A percentile compares a stretch with the other conserved stretches of the same genome.
Conservation (phyloP, 2,797 vertebrate genomes). For the Allobates femoralis region DNA sequence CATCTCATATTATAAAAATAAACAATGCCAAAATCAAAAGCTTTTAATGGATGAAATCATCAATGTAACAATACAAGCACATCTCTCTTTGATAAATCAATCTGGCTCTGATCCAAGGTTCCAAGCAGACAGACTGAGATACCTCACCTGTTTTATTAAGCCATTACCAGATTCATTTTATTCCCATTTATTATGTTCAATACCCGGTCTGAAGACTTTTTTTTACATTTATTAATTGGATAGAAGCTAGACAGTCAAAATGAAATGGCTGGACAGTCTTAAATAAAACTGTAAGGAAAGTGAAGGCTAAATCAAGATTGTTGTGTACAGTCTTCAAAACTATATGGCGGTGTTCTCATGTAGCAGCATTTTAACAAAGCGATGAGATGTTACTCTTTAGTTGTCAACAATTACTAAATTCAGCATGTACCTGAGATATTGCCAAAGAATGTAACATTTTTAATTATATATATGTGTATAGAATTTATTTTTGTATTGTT, state of each 20-base stretch:
- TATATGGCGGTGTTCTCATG: not conserved
- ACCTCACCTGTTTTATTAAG: conserved; percentile 78
- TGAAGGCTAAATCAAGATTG: not conserved
- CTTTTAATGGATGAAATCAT: conserved; percentile 65
- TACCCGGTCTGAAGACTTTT: conserved; percentile 76
- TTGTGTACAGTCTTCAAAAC: not conserved
- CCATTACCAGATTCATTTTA: conserved; percentile 81
- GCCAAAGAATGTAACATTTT: not conserved
- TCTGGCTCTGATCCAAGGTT: conserved; percentile 74
- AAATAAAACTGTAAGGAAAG: conserved; percentile 52
- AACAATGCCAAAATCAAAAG: conserved; percentile 70
- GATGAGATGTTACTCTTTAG: not conserved
- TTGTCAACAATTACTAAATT: not conserved
- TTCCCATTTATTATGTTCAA: conserved; percentile 79
- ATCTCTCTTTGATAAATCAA: conserved; percentile 71
- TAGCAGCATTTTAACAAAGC: not conserved
- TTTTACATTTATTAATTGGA: conserved; percentile 77
- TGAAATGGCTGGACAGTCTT: conserved; percentile 68
- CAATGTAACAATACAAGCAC: conserved; percentile 65
- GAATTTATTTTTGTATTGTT: too few species aligned
- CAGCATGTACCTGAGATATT: not conserved
- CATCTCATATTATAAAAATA: conserved; percentile 64
- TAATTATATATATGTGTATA: too few species aligned
- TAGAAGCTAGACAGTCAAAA: conserved; percentile 71
- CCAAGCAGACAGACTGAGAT: conserved; percentile 71